Evolutionary conservation across 2,888 invertebrate genomes (phyloP), one percentile per base, ranked within the genome.

Genomic region (Dolomedes plantarius): DNA sequence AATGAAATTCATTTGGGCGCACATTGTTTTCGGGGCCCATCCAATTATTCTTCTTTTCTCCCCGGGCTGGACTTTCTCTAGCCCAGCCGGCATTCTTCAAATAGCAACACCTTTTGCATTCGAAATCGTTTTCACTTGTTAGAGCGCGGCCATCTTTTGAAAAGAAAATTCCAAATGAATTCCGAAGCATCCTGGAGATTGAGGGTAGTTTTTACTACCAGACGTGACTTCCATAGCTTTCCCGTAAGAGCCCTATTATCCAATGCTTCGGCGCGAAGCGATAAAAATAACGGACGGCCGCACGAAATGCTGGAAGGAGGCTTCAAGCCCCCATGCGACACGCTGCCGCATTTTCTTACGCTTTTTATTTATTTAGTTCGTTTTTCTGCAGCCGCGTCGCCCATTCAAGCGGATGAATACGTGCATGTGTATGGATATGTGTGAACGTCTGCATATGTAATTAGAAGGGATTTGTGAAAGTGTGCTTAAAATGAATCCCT

Each of bases 81-180:
- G 46, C 67, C 27, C 39, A 27, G 46, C 67, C 27, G 39, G 68
- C 68, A 39, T 68, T 77, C 76, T 77, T 77, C 68, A 77, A 77
- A 77, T 77, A 77, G 76, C 76, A 77, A 77, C 76, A 77, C 76
- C 68, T 77, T 27, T 68, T 77, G 76, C 76, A 77, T 77, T 32
- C 76, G 32, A 68, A 77, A 77, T 77, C 68, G 76, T 77, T 75
- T 77, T 77, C 76, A 77, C 76, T 77, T 77, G 76, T 77, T 77
- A 77, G 76, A 77, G 76, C 76, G 32, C 76, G 32, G 27, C 76
- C 68, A 77, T 62, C 32, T 68, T 68, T 68, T 77, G 76, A 68
- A 77, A 77, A 77, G 76, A 67, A 77, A 77, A 77, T 77, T 77
- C 76, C 76, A 77, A 77, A 77, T 77, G 76, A 77, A 77, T 77